Base-by-base conservation (phyloP, 2,113 vertebrate genomes). In the Boleophthalmus pectinirostris region DNA sequence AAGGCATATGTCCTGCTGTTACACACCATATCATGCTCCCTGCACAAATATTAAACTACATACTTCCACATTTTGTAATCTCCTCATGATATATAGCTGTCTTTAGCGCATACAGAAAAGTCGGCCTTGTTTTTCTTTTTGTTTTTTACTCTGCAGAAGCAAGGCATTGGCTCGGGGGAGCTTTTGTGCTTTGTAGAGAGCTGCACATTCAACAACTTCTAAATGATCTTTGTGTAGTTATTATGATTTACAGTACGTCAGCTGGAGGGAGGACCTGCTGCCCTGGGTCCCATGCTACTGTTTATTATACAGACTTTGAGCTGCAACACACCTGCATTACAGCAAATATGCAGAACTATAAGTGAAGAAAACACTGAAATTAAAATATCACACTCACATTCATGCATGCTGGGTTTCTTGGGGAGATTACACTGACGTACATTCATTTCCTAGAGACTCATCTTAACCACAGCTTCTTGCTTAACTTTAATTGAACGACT, bases 201-300 rank as follows among this genome's bases (percentile, higher is more conserved):
- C 74, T 82, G 87, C 81, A 72, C 73, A 85, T 79, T 88, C 81
- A 84, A 85, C 81, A 89, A 76, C 78, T 85, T 87, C 82, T 74
- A 82, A 88, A 81, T 82, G 29, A 84, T 88, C 85, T 88, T 75
- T 78, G 25, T 84, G 81, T 85, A 69, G 70, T 85, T 82, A 80
- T 88, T 85, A 82, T 85, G 84, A 89, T 85, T 72, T 78, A 76
- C 65, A 68, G 45, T 79, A 57, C 46, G 74, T 75, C 73, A 78
- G 76, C 69, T 45, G 47, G 71, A 82, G 84, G 76, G 72, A 83
- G 64, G 46, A 74, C 70, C 66, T 65, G 49, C 21, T 43, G 71
- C 75, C 82, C 73, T 20, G 20, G 81, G 75, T 69, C 57, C 73
- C 78, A 68, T 8, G 57, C 69, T 77, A 64, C 74, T 77, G 71